These are phyloP conservation scores for Tribolium castaneum DNA, from an alignment of 1,140 invertebrate genomes.

Conservation along the genomic window DNA sequence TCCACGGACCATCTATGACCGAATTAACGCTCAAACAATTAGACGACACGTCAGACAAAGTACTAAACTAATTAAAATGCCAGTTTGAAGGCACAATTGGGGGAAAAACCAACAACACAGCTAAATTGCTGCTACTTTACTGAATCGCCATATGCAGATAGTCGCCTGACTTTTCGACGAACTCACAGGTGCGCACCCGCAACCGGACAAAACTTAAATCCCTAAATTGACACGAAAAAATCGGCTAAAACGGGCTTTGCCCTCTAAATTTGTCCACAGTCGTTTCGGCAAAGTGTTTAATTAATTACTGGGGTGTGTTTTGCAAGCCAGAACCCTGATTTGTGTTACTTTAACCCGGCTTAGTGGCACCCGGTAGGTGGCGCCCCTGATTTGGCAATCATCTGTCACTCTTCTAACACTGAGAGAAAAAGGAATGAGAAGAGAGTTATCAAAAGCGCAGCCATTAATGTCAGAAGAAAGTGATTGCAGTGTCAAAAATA, in stretches of 20 bases:
- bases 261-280: too few species aligned
- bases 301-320: too few species aligned
- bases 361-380: background rate
- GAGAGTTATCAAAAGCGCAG: conserved; percentile 25
- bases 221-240: too few species aligned
- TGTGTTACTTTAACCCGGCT: background rate
- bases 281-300: too few species aligned
- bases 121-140: background rate
- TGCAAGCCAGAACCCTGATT: background rate
- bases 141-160: conserved; percentile 12
- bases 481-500: conserved; percentile 25
- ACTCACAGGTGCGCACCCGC: background rate
- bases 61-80: conserved; percentile 11
- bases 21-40: conserved; percentile 15
- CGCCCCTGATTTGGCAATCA: background rate
- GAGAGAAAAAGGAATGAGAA: conserved; percentile 12
- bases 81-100: background rate
- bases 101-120: background rate
- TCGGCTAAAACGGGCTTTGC: too few species aligned
- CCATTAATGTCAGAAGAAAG: conserved; percentile 42
- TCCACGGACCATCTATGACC: conserved; percentile 10
- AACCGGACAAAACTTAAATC: too few species aligned
- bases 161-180: background rate
- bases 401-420: conserved; percentile 10
- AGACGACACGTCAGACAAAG: background rate